These are phyloP conservation scores for Phanerotoma sp. DNA, from an alignment of 2,888 invertebrate genomes.

Conservation along the genomic window DNA sequence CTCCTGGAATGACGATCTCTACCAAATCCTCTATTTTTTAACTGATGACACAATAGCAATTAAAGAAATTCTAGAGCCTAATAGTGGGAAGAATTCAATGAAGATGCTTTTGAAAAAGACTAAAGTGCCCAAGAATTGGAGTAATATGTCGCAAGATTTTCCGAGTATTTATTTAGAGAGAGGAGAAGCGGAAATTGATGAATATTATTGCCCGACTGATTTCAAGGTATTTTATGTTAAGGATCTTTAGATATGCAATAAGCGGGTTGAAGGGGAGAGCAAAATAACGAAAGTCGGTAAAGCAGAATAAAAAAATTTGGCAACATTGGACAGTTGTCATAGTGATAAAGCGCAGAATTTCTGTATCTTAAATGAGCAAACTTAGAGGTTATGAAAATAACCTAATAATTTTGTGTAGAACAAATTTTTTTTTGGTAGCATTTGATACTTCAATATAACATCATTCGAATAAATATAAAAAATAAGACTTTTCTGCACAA, in stretches of 20 bases:
- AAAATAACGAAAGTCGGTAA: no score
- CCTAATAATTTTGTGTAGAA: no score
- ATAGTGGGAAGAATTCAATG: conserved; percentile 77
- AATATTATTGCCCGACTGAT: conserved; percentile 78
- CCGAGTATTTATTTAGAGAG: conserved; percentile 71
- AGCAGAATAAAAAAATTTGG: no score
- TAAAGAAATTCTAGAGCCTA: conserved; percentile 70
- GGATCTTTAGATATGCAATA: neutral
- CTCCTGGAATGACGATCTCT: conserved; percentile 70
- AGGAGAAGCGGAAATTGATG: conserved; percentile 70
- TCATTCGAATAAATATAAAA: no score
- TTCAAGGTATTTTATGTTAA: conserved; percentile 55
- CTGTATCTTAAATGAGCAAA: no score
- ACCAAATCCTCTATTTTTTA: conserved; percentile 75
- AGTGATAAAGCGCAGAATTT: no score
- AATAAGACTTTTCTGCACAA: no score
- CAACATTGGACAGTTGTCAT: no score
- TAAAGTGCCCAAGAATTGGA: conserved; percentile 75
- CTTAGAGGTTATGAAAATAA: no score
- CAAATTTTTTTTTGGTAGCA: no score
- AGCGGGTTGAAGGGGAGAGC: no score
- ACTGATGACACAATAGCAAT: conserved; percentile 80
- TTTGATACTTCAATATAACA: no score
- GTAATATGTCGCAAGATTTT: conserved; percentile 65
- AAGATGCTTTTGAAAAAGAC: conserved; percentile 73